These are phyloP conservation scores for Heliconius melpomene DNA, from an alignment of 1,140 invertebrate genomes.

Conservation along the genomic window DNA sequence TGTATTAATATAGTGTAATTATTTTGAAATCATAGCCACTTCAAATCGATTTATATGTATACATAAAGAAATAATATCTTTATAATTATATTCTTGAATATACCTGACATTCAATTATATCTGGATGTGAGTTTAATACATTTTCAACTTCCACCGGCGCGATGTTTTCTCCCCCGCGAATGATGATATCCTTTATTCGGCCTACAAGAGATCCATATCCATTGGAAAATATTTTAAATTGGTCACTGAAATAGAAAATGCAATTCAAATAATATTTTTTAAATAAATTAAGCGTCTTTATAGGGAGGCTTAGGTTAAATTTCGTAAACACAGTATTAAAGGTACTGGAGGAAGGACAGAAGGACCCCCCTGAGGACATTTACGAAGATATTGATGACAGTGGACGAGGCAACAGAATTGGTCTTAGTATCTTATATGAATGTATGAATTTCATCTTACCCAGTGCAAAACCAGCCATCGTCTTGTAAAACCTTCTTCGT, in stretches of 20 bases:
- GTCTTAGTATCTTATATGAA: neutral
- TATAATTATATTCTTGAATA: neutral
- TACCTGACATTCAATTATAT: constrained; percentile 86
- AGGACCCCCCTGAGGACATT: no score
- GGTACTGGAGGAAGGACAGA: no score
- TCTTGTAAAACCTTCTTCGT: constrained; percentile 87
- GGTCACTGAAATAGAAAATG: constrained; percentile 82
- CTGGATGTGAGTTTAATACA: constrained; percentile 87
- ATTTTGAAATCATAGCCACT: no score
- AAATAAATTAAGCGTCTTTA: no score
- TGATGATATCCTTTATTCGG: constrained; percentile 92
- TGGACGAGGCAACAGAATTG: no score
- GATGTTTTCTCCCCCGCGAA: constrained; percentile 94
- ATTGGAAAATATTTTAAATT: constrained; percentile 86
- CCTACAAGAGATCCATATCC: constrained; percentile 90
- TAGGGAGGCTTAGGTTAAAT: no score
- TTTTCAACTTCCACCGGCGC: constrained; percentile 93
- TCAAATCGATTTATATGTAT: no score
- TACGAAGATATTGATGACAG: no score
- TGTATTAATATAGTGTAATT: no score
- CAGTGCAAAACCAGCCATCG: constrained; percentile 94
- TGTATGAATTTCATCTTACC: constrained; percentile 81
- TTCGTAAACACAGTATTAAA: no score
- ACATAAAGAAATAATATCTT: no score
- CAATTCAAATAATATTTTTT: neutral